These are phyloP conservation scores for Tricholaema leucomelas DNA, from an alignment of 2,113 vertebrate genomes.

Conservation along the genomic window DNA sequence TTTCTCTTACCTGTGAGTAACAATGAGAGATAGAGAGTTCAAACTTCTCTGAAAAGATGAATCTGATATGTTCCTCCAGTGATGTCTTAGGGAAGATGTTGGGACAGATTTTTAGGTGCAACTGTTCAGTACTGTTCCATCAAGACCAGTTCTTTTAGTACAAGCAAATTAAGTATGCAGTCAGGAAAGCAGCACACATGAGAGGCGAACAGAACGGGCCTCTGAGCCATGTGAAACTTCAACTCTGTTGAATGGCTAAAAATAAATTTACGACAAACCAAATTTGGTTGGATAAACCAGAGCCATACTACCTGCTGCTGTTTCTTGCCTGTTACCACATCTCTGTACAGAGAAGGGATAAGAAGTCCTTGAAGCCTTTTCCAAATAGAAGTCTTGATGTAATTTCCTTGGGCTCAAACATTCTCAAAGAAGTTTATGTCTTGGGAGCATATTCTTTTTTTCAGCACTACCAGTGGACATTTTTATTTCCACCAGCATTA, in stretches of 20 bases:
- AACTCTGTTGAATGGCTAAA: not conserved
- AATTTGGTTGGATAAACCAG: not conserved
- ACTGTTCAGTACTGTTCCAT: not conserved
- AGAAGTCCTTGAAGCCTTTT: not conserved
- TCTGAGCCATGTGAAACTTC: not conserved
- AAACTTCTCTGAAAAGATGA: not conserved
- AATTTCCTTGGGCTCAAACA: not conserved
- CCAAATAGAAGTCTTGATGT: not conserved
- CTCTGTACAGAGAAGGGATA: not conserved
- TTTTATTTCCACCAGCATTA: not conserved
- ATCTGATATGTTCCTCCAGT: not conserved
- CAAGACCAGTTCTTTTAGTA: not conserved
- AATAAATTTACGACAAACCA: not conserved
- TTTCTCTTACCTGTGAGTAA: not conserved
- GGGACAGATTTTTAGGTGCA: not conserved
- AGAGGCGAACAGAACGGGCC: not conserved
- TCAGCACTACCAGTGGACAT: not conserved
- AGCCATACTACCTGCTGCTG: not conserved
- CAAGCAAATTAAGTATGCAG: not conserved
- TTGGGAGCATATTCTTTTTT: not conserved
- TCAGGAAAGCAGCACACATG: not conserved
- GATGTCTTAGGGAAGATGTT: not conserved
- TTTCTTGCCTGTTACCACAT: not conserved
- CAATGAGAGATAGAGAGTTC: not conserved
- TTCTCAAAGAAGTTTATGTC: not conserved